A percentile compares a stretch with the other conserved stretches of the same genome.
Conservation (phyloP, 2,888 invertebrate genomes). For the Branchellion lobata region DNA sequence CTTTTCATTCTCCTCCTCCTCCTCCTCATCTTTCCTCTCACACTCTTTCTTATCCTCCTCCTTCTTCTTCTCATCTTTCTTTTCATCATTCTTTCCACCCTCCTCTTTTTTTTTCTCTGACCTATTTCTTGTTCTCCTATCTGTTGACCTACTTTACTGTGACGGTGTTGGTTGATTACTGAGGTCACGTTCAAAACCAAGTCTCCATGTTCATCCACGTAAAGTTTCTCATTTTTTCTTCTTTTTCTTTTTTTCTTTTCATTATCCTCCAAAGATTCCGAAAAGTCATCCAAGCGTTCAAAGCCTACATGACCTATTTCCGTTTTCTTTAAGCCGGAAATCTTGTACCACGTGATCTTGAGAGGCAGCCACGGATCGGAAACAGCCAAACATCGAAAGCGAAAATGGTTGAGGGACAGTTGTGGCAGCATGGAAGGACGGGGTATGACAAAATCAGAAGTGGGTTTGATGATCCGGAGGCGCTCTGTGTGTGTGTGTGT, state of each 20-base stretch:
- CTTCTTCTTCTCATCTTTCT: neutral
- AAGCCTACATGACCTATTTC: no score
- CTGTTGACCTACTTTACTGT: no score
- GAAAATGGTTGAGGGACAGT: neutral
- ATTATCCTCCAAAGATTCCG: no score
- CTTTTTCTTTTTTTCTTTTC: neutral
- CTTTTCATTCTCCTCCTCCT: no score
- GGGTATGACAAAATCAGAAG: neutral
- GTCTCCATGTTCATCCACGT: neutral
- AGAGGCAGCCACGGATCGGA: constrained; percentile 5
- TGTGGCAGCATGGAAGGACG: neutral
- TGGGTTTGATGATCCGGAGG: neutral
- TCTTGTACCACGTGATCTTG: constrained; percentile 5
- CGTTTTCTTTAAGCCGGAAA: neutral
- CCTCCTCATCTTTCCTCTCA: no score
- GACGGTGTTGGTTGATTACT: no score
- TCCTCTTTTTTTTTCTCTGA: neutral
- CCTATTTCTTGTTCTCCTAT: neutral
- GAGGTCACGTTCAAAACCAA: neutral
- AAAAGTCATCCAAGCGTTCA: no score
- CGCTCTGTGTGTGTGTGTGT: constrained; percentile 23
- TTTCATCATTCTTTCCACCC: neutral
- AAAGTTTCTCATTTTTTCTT: neutral
- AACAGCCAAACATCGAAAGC: neutral
- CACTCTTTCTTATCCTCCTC: no score